Base-by-base conservation (phyloP, 2,888 invertebrate species). In the Sthenelais limicola region DNA sequence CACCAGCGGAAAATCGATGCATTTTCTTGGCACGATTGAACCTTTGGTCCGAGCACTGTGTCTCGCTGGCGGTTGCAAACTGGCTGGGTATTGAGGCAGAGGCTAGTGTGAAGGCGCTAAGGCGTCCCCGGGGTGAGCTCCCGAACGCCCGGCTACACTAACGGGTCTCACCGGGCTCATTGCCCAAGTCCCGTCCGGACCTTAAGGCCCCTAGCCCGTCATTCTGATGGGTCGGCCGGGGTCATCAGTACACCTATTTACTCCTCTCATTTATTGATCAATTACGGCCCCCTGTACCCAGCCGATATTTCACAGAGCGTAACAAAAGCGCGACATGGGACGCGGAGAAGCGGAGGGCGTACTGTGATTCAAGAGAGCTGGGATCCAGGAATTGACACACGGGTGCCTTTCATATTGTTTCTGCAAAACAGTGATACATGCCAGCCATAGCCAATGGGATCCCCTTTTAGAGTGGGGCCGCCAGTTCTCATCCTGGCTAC, bases 211-310 rank as follows among this genome's bases (percentile, higher is more conserved):
- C n/a, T 24, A 4, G 3, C 62, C 62, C 38, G 62, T 26, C 38
- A 35, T 43, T 7, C 38, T 18, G 12, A 35, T 15, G 35, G 9
- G 24, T 24, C 62, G 38, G 38, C 62, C n/a, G 62, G 38, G 62
- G 62, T 62, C 62, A 62, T 62, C 62, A 62, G 62, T 62, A 62
- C 62, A 62, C 62, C 62, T 62, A 62, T 62, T 62, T 62, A 62
- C 62, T 28, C 62, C 62, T 62, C 62, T 62, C 62, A 62, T 62
- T 62, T 35, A 62, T 62, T 62, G 62, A 62, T 62, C 62, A 62
- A 62, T 62, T 35, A 62, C 62, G 38, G 18, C 35, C 62, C 21
- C 38, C 62, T 62, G 62, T 38, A 35, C 62, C 38, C 38, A 28
- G 38, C 33, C 62, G 38, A 62, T 62, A 62, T 35, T 43, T 62